Evolutionary conservation across 2,797 vertebrate species (phyloP).

Genomic region (Atherinosoma microstoma): DNA sequence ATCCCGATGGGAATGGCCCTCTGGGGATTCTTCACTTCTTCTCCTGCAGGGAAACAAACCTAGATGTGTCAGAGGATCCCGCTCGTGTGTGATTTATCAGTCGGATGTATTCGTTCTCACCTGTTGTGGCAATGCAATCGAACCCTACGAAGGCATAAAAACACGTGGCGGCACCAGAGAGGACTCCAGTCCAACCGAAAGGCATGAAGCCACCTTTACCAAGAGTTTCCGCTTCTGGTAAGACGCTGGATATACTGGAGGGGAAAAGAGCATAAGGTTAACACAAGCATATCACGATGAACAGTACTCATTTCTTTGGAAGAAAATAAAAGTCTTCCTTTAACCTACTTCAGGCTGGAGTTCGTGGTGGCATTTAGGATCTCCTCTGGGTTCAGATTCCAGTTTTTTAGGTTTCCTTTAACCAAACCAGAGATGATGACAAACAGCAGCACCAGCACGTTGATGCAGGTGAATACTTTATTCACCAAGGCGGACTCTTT

Average conservation of each 20-base stretch:
- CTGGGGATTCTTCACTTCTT: conserved; percentile 98
- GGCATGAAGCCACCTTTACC: conserved; percentile 94
- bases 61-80: neutral
- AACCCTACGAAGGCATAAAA: conserved; percentile 98
- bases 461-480: conserved; percentile 95
- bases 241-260: conserved; percentile 73
- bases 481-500: conserved; percentile 97
- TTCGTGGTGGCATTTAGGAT: conserved; percentile 74
- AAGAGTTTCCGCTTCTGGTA: conserved; percentile 21
- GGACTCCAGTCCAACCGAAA: conserved; percentile 90
- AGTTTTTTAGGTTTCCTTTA: conserved; percentile 91
- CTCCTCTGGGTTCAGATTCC: conserved; percentile 85
- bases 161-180: conserved; percentile 95
- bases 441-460: conserved; percentile 91
- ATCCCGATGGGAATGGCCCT: conserved; percentile 96
- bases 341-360: conserved; percentile 83
- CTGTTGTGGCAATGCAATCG: conserved; percentile 97
- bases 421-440: conserved; percentile 92
- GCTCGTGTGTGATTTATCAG: neutral
- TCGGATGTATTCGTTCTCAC: conserved; percentile 69
- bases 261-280: neutral
- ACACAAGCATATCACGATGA: neutral
- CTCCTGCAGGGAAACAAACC: conserved; percentile 80
- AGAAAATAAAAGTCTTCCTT: neutral
- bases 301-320: neutral